Evolutionary conservation across 2,888 invertebrate genomes (phyloP).

Genomic region (Eristalis intricaria): DNA sequence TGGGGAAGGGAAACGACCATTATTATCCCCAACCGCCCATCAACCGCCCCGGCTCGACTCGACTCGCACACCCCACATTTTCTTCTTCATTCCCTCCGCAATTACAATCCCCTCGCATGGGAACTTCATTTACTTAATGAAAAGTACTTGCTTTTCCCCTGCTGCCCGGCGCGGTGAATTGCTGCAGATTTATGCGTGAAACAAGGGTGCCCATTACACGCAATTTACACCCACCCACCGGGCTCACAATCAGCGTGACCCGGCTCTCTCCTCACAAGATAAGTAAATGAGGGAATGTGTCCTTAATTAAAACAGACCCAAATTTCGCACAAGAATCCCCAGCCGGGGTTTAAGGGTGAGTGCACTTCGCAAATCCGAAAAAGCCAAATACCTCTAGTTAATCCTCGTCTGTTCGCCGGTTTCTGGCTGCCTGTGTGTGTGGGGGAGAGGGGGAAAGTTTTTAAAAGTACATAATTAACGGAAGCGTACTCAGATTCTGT

Average conservation of each 20-base stretch:
- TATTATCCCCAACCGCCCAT: neutral
- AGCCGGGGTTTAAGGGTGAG: neutral
- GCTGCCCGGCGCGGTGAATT: constrained; percentile 5
- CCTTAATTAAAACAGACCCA: constrained; percentile 68
- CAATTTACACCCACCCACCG: constrained; percentile 22
- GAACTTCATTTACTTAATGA: constrained; percentile 41
- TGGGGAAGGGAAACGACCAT: neutral
- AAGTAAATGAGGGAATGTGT: constrained; percentile 39
- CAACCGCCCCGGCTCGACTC: neutral
- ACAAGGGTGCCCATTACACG: constrained; percentile 59
- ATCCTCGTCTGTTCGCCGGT: neutral
- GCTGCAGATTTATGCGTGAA: constrained; percentile 54
- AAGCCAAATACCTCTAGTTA: neutral
- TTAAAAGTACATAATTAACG: constrained; percentile 69
- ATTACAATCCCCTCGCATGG: neutral
- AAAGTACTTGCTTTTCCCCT: constrained; percentile 37
- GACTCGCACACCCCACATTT: constrained; percentile 29
- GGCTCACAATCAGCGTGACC: neutral
- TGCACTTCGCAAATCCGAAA: neutral
- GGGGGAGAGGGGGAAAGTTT: neutral
- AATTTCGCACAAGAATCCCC: constrained; percentile 29
- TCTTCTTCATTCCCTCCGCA: neutral
- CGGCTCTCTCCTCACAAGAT: neutral
- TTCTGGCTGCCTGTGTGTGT: constrained; percentile 1
- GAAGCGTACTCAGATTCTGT: constrained; percentile 49